Evolutionary conservation across 2,888 invertebrate species (phyloP), one percentile per base, ranked within the genome.

Genomic region (Ephialtes manifestator): DNA sequence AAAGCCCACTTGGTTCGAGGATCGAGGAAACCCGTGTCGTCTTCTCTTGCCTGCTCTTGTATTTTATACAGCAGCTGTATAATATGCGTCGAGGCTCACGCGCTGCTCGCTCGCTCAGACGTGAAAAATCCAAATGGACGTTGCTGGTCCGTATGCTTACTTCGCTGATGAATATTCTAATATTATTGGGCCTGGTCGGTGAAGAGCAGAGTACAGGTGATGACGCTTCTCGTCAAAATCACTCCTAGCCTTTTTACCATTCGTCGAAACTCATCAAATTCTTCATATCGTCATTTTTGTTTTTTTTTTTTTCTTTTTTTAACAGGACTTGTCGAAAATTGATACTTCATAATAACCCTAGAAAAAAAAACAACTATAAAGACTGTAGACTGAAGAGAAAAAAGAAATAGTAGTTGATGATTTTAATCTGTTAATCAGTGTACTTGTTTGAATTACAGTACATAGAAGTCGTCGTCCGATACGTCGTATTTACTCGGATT

Each of bases 11-110:
- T 78, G 70, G 78, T 58, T 48, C 55, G 20, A 65, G 58, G 51
- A 83, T 83, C 83, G 74, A 65, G 79, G 78, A 81, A 85, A 79
- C 65, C 48, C 78, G 70, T 78, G 74, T 70, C 75, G 85, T 85
- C 85, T 79, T 76, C 65, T 72, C 75, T 85, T 76, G 75, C 76
- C 65, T 79, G 68, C 51, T 71, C 63, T 79, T 48, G 65, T 65
- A 65, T 76, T 63, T 63, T 35, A 18, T 24, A 76, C 75, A 65
- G n/a, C 68, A 48, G n/a, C 68, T 60, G 51, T 24, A 39, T 51
- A 35, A 35, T 35, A 63, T 63, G 18, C 35, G 35, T 8, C 15
- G 60, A 18, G 63, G 68, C 31, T 78, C 74, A 39, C 18, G 75
- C 24, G 65, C 55, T 67, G 53, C 55, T 65, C 65, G 53, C 55